Percentiles rank a stretch among this genome's conserved stretches.
phyloP scores from a whole-genome alignment of 1,140 invertebrate species.

The Micrasema longulum region DNA sequence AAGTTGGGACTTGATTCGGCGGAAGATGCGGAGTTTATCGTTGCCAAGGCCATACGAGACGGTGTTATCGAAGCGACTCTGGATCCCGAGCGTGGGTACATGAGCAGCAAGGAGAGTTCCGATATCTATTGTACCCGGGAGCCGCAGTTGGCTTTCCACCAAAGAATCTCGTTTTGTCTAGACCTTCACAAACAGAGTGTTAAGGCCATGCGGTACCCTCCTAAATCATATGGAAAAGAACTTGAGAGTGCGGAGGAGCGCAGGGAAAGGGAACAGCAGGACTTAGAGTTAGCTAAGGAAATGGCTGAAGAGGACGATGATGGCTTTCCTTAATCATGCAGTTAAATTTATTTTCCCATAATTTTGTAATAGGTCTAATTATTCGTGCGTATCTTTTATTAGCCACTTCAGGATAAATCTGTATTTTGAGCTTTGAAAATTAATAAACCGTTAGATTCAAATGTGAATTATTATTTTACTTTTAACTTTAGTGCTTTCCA shows the following conservation, averaged over 20 bases:
- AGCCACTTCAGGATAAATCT: constrained; percentile 12
- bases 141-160: constrained; percentile 96
- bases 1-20: constrained; percentile 94
- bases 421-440: constrained; percentile 22
- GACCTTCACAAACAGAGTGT: constrained; percentile 98
- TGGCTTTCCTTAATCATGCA: constrained; percentile 72
- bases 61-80: constrained; percentile 98
- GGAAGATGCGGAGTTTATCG: constrained; percentile 99
- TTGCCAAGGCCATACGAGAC: constrained; percentile 99
- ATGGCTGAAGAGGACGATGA: constrained; percentile 99
- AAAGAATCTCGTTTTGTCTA: constrained; percentile 97
- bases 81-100: constrained; percentile 94
- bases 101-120: constrained; percentile 96
- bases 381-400: constrained; percentile 13
- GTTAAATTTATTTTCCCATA: constrained; percentile 9
- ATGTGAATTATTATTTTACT: too few species aligned
- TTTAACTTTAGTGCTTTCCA: too few species aligned
- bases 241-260: constrained; percentile 97
- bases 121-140: constrained; percentile 98
- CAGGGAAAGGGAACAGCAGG: constrained; percentile 95
- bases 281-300: constrained; percentile 97
- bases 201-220: constrained; percentile 99
- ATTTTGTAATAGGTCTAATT: too few species aligned
- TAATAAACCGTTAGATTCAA: not conserved
- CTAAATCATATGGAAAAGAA: constrained; percentile 98